Percentiles rank a stretch among this genome's conserved stretches.
Evolutionary conservation across 1,140 invertebrate genomes (phyloP).

Genomic region (Caenorhabditis latens): DNA sequence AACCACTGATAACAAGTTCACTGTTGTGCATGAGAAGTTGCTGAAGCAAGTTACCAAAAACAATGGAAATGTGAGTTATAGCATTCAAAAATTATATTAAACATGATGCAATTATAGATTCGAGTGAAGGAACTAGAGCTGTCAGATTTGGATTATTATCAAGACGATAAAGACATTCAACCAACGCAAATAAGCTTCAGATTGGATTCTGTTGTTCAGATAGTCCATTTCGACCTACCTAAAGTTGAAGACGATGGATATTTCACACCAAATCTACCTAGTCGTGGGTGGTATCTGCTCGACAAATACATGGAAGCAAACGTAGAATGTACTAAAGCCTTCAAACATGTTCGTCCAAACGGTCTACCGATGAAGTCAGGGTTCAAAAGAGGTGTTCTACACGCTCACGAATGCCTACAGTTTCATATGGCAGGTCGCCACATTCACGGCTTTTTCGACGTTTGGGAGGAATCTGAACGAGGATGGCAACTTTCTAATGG

Average conservation of each 20-base stretch:
- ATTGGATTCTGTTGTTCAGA: not conserved
- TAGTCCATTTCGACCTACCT: not conserved
- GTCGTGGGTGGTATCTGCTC: not conserved
- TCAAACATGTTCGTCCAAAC: not conserved
- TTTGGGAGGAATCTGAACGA: not conserved
- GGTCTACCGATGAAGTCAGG: not conserved
- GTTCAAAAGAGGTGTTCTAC: not conserved
- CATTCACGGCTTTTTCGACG: constrained; percentile 34
- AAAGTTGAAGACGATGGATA: constrained; percentile 14
- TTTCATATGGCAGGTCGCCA: constrained; percentile 11
- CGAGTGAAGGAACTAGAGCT: not conserved
- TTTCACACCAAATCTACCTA: not conserved
- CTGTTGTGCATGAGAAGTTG: not conserved
- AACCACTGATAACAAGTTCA: not conserved
- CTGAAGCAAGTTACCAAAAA: not conserved
- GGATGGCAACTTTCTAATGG: not conserved
- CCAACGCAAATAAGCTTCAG: not conserved
- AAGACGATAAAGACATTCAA: not conserved
- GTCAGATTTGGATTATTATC: not conserved
- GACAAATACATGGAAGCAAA: not conserved
- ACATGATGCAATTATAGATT: not conserved
- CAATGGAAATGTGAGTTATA: not conserved
- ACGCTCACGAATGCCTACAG: not conserved
- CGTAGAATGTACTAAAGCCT: not conserved
- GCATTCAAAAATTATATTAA: no score